phyloP scores from a whole-genome alignment of 2,797 vertebrate genomes.

The Fratercula arctica region DNA sequence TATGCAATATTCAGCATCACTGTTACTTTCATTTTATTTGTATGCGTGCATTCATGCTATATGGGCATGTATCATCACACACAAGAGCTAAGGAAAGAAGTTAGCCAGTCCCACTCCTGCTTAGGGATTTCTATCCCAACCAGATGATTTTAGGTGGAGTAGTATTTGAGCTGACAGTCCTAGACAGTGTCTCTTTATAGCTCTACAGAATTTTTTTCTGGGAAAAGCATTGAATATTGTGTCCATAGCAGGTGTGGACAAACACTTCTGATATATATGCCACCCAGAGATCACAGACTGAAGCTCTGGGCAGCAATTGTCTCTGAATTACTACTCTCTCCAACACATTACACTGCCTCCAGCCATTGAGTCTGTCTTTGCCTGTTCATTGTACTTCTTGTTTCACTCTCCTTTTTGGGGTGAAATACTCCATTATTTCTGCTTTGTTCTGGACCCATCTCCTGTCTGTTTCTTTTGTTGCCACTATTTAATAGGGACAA shows the following conservation, averaged over 20 bases:
- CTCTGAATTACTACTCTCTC: constrained; percentile 48
- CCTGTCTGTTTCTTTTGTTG: constrained; percentile 70
- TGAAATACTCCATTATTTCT: constrained; percentile 78
- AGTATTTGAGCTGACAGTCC: background rate
- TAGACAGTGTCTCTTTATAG: background rate
- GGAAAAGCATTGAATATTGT: constrained; percentile 33
- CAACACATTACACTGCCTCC: constrained; percentile 51
- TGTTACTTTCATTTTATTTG: background rate
- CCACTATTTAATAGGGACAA: constrained; percentile 73
- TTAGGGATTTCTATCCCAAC: background rate
- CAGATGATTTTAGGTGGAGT: background rate
- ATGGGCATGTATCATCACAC: background rate
- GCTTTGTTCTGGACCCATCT: constrained; percentile 75
- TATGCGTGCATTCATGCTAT: background rate
- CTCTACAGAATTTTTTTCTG: background rate
- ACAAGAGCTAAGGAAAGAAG: background rate
- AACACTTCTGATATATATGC: constrained; percentile 21
- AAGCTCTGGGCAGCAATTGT: constrained; percentile 29
- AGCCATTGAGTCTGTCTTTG: constrained; percentile 62
- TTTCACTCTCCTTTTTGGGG: constrained; percentile 73
- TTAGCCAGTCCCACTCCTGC: background rate
- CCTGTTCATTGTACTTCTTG: constrained; percentile 68
- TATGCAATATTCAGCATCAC: background rate
- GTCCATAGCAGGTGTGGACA: constrained; percentile 24
- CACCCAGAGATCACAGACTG: background rate